phyloP scores from a whole-genome alignment of 2,797 vertebrate species.

The Staurois parvus region DNA sequence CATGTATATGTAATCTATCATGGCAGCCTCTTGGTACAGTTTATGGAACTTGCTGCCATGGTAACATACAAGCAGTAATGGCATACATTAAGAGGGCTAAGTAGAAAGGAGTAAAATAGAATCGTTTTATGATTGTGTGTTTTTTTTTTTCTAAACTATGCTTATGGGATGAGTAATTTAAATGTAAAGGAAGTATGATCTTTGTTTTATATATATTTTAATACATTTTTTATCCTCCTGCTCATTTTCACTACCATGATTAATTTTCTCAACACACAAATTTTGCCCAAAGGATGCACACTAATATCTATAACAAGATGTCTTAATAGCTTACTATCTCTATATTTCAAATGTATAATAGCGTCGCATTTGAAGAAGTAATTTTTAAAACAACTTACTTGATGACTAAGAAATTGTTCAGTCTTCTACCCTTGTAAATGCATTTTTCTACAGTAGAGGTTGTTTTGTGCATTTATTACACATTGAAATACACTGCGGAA shows the following conservation, averaged over 20 bases:
- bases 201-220: constrained; percentile 40
- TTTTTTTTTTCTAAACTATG: constrained; percentile 60
- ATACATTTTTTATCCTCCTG: constrained; percentile 10
- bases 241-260: constrained; percentile 15
- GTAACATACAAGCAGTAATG: constrained; percentile 82
- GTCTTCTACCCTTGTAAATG: neutral
- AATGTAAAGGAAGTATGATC: constrained; percentile 4
- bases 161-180: constrained; percentile 27
- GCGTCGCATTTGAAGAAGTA: neutral
- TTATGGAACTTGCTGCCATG: constrained; percentile 87
- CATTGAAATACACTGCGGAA: no score
- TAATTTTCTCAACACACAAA: constrained; percentile 5
- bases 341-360: neutral
- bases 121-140: constrained; percentile 61
- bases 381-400: neutral
- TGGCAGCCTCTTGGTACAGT: constrained; percentile 83
- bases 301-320: neutral
- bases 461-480: neutral
- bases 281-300: constrained; percentile 17
- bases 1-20: constrained; percentile 94
- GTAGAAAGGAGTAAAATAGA: constrained; percentile 65
- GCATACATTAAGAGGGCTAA: constrained; percentile 85
- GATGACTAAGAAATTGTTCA: neutral
- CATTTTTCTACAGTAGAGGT: no score
- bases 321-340: neutral